Evolutionary conservation across 2,113 vertebrate genomes (phyloP).

Genomic region (Drymodes brunneopygia): DNA sequence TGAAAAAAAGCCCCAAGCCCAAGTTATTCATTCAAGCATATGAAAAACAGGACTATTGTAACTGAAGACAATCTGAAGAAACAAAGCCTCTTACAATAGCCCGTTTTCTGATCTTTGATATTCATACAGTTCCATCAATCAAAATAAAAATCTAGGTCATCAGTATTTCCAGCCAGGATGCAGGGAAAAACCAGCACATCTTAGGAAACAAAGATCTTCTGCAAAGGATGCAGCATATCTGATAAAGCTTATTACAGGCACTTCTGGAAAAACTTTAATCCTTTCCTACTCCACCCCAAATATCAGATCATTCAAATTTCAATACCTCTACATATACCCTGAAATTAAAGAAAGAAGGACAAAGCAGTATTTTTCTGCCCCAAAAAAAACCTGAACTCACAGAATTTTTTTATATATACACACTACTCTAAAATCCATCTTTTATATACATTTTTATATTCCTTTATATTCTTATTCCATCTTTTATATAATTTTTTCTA

Average conservation of each 20-base stretch:
- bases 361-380: not conserved
- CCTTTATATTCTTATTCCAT: not conserved
- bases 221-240: not conserved
- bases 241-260: not conserved
- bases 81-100: slow-evolving; percentile 19
- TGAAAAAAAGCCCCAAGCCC: not conserved
- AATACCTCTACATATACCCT: not conserved
- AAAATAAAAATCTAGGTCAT: slow-evolving; percentile 49
- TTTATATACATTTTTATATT: not conserved
- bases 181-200: not conserved
- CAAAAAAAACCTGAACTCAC: not conserved
- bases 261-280: not conserved
- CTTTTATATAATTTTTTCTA: not conserved
- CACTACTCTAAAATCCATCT: not conserved
- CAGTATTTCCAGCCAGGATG: slow-evolving; percentile 18
- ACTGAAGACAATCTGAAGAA: slow-evolving; percentile 20
- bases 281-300: not conserved
- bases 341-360: not conserved
- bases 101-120: slow-evolving; percentile 19
- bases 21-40: not conserved
- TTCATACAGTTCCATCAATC: slow-evolving; percentile 2
- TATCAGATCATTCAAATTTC: not conserved
- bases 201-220: not conserved
- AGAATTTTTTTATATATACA: not conserved
- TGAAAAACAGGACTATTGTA: not conserved